Percentiles rank a stretch among this genome's conserved stretches.
These are phyloP conservation scores for Didymodactylos carnosus DNA, from an alignment of 2,888 invertebrate genomes.

Conservation along the genomic window DNA sequence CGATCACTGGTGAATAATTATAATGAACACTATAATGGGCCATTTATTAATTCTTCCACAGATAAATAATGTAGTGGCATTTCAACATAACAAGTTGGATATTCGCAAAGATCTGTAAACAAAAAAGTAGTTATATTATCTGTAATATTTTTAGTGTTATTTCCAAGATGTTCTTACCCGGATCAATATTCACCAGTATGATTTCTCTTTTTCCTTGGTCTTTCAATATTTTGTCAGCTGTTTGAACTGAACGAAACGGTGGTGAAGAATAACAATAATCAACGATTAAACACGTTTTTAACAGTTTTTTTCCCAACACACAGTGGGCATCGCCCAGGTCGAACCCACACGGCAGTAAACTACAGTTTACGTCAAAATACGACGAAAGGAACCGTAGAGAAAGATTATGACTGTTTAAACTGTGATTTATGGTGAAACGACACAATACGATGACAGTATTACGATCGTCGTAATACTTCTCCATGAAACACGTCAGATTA, in stretches of 20 bases:
- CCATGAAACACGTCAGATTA: too few relatives aligned
- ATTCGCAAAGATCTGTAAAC: neutral
- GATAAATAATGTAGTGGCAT: neutral
- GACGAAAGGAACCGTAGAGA: too few relatives aligned
- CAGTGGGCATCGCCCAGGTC: too few relatives aligned
- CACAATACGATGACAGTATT: too few relatives aligned
- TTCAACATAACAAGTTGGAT: neutral
- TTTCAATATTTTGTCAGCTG: conserved; percentile 41
- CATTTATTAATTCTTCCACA: neutral
- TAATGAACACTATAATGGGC: neutral
- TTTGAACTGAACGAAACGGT: conserved; percentile 72
- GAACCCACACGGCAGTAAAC: too few relatives aligned
- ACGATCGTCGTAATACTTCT: too few relatives aligned
- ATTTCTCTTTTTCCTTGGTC: conserved; percentile 39
- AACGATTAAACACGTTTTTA: neutral
- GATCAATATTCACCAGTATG: conserved; percentile 45
- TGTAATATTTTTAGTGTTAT: too few relatives aligned
- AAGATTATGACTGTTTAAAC: too few relatives aligned
- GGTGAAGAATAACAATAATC: conserved; percentile 52
- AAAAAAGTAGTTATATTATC: neutral
- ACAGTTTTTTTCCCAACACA: neutral
- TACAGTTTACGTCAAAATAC: too few relatives aligned
- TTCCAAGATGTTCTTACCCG: conserved; percentile 43
- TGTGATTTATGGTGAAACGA: too few relatives aligned
- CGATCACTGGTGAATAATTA: neutral